Percentiles rank a stretch among this genome's conserved stretches.
These are phyloP conservation scores for Phrynocephalus guinanensis DNA, from an alignment of 2,797 vertebrate genomes.

Conservation along the genomic window DNA sequence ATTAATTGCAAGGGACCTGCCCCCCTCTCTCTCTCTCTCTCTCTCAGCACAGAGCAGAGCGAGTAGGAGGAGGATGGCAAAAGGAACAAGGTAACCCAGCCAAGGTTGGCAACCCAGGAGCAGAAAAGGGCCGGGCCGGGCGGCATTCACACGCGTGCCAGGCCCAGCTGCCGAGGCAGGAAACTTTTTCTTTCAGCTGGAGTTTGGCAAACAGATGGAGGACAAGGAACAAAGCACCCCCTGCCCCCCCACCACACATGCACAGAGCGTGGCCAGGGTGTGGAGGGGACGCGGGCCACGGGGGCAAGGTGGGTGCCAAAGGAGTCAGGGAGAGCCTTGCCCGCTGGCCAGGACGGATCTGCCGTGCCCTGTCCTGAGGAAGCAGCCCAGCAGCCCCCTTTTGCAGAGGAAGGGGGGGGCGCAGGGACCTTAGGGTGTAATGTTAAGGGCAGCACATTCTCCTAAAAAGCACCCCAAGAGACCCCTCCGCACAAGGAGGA, in stretches of 20 bases:
- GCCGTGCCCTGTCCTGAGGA: too few species aligned
- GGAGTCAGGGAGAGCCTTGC: too few species aligned
- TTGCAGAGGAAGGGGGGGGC: too few species aligned
- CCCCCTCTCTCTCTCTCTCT: neutral
- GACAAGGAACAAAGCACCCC: neutral
- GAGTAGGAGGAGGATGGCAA: fast-evolving
- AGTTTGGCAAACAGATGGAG: neutral
- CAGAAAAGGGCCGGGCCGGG: neutral
- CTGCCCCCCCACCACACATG: neutral
- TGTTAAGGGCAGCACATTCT: too few species aligned
- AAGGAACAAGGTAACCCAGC: too few species aligned
- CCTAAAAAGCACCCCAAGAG: too few species aligned
- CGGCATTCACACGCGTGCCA: too few species aligned
- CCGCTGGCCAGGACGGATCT: too few species aligned
- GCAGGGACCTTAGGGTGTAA: too few species aligned
- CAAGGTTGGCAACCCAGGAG: neutral
- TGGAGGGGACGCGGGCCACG: neutral
- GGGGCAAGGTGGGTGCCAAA: too few species aligned
- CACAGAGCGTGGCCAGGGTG: neutral
- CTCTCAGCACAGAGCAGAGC: too few species aligned
- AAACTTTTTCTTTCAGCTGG: neutral
- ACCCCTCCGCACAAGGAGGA: neutral
- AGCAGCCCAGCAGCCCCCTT: too few species aligned
- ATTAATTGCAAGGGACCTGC: neutral
- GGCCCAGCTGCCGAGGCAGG: neutral